Percentiles rank a stretch among this genome's conserved stretches.
Evolutionary conservation across 2,888 invertebrate genomes (phyloP).

Genomic region (Papilio protenor): DNA sequence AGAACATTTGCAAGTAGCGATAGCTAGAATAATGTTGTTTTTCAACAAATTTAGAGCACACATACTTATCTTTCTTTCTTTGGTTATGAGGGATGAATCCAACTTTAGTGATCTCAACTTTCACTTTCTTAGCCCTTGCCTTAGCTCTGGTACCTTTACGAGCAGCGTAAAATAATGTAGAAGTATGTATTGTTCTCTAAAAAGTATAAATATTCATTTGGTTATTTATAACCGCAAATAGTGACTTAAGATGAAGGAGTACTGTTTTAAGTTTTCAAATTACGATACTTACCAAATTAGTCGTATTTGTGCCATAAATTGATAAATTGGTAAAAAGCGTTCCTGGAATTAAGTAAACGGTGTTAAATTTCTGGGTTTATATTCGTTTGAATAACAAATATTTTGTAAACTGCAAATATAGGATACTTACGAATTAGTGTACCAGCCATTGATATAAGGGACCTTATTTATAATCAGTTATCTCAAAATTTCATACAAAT

Average conservation of each 20-base stretch:
- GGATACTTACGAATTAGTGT: constrained; percentile 69
- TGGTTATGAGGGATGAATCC: constrained; percentile 90
- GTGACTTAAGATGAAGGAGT: background rate
- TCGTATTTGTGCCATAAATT: constrained; percentile 61
- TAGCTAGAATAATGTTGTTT: background rate
- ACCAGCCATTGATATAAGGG: constrained; percentile 62
- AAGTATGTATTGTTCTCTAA: constrained; percentile 82
- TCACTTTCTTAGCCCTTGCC: constrained; percentile 90
- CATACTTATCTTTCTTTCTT: constrained; percentile 77
- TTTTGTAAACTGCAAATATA: background rate
- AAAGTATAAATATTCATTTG: constrained; percentile 48
- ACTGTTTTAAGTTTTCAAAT: background rate
- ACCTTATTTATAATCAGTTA: background rate
- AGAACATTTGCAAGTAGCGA: too few species aligned
- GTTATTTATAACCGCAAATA: background rate
- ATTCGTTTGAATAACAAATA: background rate
- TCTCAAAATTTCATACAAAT: background rate
- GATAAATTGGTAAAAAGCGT: constrained; percentile 64
- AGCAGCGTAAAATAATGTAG: constrained; percentile 88
- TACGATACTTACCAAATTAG: constrained; percentile 63
- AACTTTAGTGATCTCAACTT: constrained; percentile 89
- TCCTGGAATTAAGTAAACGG: constrained; percentile 61
- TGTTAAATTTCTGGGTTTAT: constrained; percentile 30
- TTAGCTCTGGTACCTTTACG: constrained; percentile 93
- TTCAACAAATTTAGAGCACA: constrained; percentile 1